phyloP scores from a whole-genome alignment of 1,140 invertebrate species.

The Nephila pilipes region DNA sequence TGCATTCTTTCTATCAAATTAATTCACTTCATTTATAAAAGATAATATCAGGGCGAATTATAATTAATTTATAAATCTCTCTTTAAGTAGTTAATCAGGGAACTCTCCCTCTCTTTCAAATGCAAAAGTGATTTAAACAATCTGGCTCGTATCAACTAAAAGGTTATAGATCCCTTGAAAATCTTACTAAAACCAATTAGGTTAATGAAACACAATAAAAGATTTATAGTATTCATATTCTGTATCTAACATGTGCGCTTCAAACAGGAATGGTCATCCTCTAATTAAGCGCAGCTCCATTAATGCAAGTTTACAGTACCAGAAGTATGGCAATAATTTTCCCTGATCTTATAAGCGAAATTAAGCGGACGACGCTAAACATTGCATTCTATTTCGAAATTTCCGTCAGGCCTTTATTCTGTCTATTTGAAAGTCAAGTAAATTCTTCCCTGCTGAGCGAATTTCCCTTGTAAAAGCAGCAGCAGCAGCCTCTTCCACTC shows the following conservation, averaged over 20 bases:
- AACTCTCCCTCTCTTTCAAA: too few relatives aligned
- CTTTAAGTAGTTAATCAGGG: too few relatives aligned
- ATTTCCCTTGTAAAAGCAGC: slow-evolving; percentile 59
- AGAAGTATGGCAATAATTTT: neutral
- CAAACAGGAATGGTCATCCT: neutral
- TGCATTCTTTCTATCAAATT: too few relatives aligned
- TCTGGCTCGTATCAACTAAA: too few relatives aligned
- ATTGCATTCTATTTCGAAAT: slow-evolving; percentile 24
- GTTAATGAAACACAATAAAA: too few relatives aligned
- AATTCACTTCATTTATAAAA: too few relatives aligned
- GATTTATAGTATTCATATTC: too few relatives aligned
- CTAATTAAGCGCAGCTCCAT: neutral
- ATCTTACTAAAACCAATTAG: too few relatives aligned
- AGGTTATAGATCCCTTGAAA: too few relatives aligned
- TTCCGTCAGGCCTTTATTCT: neutral
- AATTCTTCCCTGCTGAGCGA: slow-evolving; percentile 23
- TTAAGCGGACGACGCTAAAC: slow-evolving; percentile 2
- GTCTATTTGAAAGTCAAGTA: slow-evolving; percentile 48
- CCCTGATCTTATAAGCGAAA: slow-evolving; percentile 2
- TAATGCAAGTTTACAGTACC: neutral
- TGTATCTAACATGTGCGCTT: neutral
- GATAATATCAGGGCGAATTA: too few relatives aligned
- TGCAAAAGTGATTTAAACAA: too few relatives aligned
- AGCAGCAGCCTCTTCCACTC: neutral
- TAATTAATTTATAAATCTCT: too few relatives aligned